phyloP scores from a whole-genome alignment of 2,888 invertebrate genomes.

The Mystacides longicornis region DNA sequence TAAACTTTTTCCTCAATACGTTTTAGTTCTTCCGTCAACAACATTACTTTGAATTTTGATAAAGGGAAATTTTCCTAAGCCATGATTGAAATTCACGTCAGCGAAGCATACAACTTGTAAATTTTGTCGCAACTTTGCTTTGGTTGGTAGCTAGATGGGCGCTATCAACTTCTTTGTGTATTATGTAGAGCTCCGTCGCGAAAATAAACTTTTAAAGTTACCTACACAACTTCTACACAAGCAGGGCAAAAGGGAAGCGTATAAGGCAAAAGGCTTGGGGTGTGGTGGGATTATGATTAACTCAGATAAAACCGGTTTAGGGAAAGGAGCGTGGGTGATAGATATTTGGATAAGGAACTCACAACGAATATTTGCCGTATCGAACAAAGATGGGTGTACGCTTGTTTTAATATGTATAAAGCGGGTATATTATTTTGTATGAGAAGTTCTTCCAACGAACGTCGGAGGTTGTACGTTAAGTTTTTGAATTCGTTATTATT shows the following conservation, averaged over 20 bases:
- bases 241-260: slow-evolving; percentile 25
- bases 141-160: too few species aligned
- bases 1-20: too few species aligned
- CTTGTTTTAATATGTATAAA: too few species aligned
- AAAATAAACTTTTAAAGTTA: slow-evolving; percentile 26
- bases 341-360: slow-evolving; percentile 2
- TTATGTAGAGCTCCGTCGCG: slow-evolving; percentile 17
- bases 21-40: neutral
- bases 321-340: neutral
- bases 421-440: too few species aligned
- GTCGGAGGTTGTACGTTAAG: too few species aligned
- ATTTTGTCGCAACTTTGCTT: slow-evolving; percentile 22
- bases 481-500: too few species aligned
- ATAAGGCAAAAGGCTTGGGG: slow-evolving; percentile 5
- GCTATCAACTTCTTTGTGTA: neutral
- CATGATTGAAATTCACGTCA: slow-evolving; percentile 26
- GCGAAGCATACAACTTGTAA: slow-evolving; percentile 23
- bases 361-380: too few species aligned
- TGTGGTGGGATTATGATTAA: slow-evolving; percentile 25
- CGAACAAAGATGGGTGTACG: too few species aligned
- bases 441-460: too few species aligned
- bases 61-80: neutral
- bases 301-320: slow-evolving; percentile 13
- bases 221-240: slow-evolving; percentile 26
- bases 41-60: too few species aligned